Evolutionary conservation across 2,113 vertebrate genomes (phyloP).

Genomic region (Ciconia boyciana): DNA sequence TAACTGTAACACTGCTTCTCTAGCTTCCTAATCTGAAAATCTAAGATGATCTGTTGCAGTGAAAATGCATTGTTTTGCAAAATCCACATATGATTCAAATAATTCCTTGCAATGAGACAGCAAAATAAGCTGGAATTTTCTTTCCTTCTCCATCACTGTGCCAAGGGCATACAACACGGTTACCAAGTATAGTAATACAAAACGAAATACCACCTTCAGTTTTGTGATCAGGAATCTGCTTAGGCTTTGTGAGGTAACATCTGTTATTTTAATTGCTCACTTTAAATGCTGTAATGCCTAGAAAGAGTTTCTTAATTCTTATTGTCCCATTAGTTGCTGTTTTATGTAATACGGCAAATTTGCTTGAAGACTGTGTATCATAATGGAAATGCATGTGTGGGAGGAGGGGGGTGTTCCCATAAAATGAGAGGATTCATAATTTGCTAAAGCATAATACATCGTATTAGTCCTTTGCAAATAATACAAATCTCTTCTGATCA

Average conservation of each 20-base stretch:
- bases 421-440: not conserved
- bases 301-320: conserved; percentile 59
- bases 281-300: not conserved
- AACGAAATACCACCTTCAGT: not conserved
- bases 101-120: not conserved
- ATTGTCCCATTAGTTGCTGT: conserved; percentile 21
- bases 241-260: conserved; percentile 13
- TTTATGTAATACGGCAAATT: conserved; percentile 26
- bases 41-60: not conserved
- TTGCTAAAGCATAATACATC: conserved; percentile 13
- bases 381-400: not conserved
- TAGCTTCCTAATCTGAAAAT: not conserved
- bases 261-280: conserved; percentile 39
- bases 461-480: not conserved
- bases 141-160: not conserved
- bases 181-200: rapidly evolving
- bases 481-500: not conserved
- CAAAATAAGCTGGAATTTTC: not conserved
- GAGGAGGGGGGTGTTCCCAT: not conserved
- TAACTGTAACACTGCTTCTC: not conserved
- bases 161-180: not conserved
- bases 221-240: conserved; percentile 1
- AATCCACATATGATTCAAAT: not conserved
- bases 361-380: not conserved
- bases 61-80: not conserved